Percentiles rank a stretch among this genome's conserved stretches.
These are phyloP conservation scores for Cryptoleucopteryx plumbea DNA, from an alignment of 2,113 vertebrate species.

Conservation along the genomic window DNA sequence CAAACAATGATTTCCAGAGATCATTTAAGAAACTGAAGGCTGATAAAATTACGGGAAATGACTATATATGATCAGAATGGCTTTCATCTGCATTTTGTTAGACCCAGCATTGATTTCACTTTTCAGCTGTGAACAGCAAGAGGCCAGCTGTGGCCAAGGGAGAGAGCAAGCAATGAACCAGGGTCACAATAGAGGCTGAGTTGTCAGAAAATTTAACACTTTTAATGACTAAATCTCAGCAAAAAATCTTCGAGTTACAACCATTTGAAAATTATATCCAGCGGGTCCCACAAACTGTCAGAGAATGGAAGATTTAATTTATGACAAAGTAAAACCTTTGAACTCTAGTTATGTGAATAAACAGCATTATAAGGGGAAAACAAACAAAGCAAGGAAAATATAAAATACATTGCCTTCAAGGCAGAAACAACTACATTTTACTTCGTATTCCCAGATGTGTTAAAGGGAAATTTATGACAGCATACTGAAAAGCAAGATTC, in stretches of 20 bases:
- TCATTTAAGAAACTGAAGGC: constrained; percentile 71
- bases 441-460: constrained; percentile 71
- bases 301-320: constrained; percentile 63
- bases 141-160: constrained; percentile 76
- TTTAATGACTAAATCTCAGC: constrained; percentile 58
- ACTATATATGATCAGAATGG: constrained; percentile 76
- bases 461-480: constrained; percentile 73
- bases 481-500: constrained; percentile 71
- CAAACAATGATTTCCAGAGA: constrained; percentile 73
- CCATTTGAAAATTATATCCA: constrained; percentile 64
- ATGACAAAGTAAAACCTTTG: constrained; percentile 69
- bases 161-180: constrained; percentile 64
- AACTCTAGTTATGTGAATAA: constrained; percentile 68
- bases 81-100: constrained; percentile 84
- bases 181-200: constrained; percentile 58
- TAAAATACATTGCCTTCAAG: constrained; percentile 73
- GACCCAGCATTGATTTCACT: constrained; percentile 76
- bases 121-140: constrained; percentile 78
- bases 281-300: constrained; percentile 60
- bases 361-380: constrained; percentile 72
- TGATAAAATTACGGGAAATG: constrained; percentile 81
- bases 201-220: constrained; percentile 66
- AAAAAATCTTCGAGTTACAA: constrained; percentile 51
- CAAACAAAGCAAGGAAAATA: constrained; percentile 73
- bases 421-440: constrained; percentile 73